A percentile compares a stretch with the other conserved stretches of the same genome.
Evolutionary conservation across 2,113 vertebrate species (phyloP).

Genomic region (Xenus cinereus): DNA sequence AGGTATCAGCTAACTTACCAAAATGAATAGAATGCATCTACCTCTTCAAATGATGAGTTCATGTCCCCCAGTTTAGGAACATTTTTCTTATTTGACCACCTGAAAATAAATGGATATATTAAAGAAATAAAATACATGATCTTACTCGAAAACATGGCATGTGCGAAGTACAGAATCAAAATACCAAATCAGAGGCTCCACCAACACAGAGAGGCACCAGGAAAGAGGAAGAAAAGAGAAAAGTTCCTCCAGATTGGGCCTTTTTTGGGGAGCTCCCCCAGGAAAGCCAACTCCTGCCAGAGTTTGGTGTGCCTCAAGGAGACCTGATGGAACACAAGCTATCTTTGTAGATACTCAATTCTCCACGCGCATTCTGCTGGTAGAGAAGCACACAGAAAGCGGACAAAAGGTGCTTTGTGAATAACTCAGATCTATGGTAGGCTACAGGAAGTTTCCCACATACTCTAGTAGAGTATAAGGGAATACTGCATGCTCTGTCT

Average conservation of each 20-base stretch:
- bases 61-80: conserved; percentile 85
- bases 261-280: neutral
- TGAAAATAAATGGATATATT: conserved; percentile 52
- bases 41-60: conserved; percentile 93
- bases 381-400: neutral
- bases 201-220: neutral
- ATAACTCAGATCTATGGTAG: neutral
- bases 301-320: neutral
- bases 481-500: neutral
- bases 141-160: neutral
- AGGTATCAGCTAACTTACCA: conserved; percentile 80
- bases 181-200: neutral
- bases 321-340: neutral
- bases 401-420: neutral
- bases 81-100: conserved; percentile 94
- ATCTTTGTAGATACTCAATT: neutral
- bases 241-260: neutral
- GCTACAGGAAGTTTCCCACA: neutral
- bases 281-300: neutral
- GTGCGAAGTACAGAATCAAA: neutral
- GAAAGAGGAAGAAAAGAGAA: neutral
- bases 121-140: neutral
- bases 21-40: conserved; percentile 97
- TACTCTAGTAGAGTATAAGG: neutral
- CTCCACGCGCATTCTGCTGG: neutral